Percentiles rank a stretch among this genome's conserved stretches.
These are phyloP conservation scores for Cnemophilus loriae DNA, from an alignment of 2,113 vertebrate species.

Conservation along the genomic window DNA sequence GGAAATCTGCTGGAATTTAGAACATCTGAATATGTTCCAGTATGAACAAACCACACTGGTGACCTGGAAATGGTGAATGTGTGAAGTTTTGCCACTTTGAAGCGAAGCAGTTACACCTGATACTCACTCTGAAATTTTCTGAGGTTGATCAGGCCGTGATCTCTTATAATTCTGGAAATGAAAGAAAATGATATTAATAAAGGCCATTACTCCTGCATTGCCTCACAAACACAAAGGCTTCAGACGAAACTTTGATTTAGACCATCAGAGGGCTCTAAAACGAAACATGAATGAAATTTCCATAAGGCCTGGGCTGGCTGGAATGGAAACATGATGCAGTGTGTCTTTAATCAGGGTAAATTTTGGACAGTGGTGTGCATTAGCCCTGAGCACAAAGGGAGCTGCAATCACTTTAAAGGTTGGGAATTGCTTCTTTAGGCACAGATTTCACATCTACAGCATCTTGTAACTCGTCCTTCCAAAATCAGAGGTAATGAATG, in stretches of 20 bases:
- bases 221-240: neutral
- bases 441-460: neutral
- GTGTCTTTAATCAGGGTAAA: neutral
- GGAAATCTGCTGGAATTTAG: constrained; percentile 22
- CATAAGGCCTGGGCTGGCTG: neutral
- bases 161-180: constrained; percentile 90
- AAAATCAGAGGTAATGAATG: neutral
- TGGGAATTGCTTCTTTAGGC: neutral
- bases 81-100: neutral
- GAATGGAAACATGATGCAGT: neutral
- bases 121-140: constrained; percentile 97
- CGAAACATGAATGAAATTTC: neutral
- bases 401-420: neutral
- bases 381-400: neutral
- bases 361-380: neutral
- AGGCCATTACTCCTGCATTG: neutral
- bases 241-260: neutral
- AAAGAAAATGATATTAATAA: constrained; percentile 14
- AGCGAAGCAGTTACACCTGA: neutral
- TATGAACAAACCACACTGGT: neutral
- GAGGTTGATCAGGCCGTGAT: constrained; percentile 96
- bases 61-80: neutral
- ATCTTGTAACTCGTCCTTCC: neutral
- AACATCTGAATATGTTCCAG: neutral
- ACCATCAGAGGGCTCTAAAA: neutral